Percentiles rank a stretch among this genome's conserved stretches.
Evolutionary conservation across 2,888 invertebrate species (phyloP).

Genomic region (Geotrupes spiniger): DNA sequence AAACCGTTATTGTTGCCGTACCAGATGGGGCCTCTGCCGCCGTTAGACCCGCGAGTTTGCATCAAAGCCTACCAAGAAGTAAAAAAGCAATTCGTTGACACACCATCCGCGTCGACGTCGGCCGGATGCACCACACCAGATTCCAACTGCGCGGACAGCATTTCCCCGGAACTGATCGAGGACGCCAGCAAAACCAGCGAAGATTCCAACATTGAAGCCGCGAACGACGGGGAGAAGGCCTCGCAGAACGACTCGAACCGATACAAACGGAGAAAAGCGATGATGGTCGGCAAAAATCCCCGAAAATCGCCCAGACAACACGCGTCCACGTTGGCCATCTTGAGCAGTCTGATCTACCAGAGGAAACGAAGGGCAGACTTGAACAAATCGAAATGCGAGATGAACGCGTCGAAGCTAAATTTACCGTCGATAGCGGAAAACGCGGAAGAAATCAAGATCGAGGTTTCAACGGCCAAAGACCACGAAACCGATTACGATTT

Average conservation of each 20-base stretch:
- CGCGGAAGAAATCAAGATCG: slow-evolving; percentile 33
- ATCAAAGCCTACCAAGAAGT: slow-evolving; percentile 48
- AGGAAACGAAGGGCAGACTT: slow-evolving; percentile 52
- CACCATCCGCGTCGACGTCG: slow-evolving; percentile 39
- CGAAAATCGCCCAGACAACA: slow-evolving; percentile 85
- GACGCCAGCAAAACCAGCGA: slow-evolving; percentile 41
- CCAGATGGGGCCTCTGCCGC: slow-evolving; percentile 65
- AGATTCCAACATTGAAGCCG: slow-evolving; percentile 26
- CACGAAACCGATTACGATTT: slow-evolving; percentile 37
- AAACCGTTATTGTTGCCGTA: slow-evolving; percentile 72
- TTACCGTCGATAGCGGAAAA: slow-evolving; percentile 26
- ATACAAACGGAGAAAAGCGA: slow-evolving; percentile 25
- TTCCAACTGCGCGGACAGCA: slow-evolving; percentile 27
- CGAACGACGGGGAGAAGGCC: slow-evolving; percentile 24
- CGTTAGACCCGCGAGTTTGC: slow-evolving; percentile 59
- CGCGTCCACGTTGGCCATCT: slow-evolving; percentile 81
- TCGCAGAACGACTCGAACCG: too few species aligned
- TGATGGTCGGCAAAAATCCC: slow-evolving; percentile 57
- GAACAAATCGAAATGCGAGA: slow-evolving; percentile 38
- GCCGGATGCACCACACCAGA: slow-evolving; percentile 38
- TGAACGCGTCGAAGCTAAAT: slow-evolving; percentile 33
- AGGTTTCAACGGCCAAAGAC: slow-evolving; percentile 40
- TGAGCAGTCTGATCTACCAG: slow-evolving; percentile 63
- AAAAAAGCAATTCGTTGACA: slow-evolving; percentile 47
- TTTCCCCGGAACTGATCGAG: slow-evolving; percentile 32